Base-by-base conservation (phyloP, 2,888 invertebrate genomes). In the Drosophila prolongata region DNA sequence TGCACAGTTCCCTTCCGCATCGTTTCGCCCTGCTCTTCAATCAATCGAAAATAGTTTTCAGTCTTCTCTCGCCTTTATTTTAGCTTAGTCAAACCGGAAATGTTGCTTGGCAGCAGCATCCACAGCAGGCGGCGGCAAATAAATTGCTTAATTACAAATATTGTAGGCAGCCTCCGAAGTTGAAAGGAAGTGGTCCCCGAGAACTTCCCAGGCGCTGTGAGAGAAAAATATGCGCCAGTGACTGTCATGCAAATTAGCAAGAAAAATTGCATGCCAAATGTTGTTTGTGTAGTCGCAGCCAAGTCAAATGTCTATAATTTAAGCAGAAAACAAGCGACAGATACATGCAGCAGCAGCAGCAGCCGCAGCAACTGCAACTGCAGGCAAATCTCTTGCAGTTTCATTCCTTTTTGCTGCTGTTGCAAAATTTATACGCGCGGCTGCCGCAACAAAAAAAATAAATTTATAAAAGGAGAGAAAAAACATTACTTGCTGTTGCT, bases 281-380 rank as follows among this genome's bases (percentile, higher is more conserved):
- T 65, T 78, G 82, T 71, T 77, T 71, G 75, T 67, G 70, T 60
- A 69, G 69, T 59, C 54, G 77, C 42, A 71, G 79, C 72, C 70
- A 75, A 83, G 86, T 83, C 83, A 86, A 83, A 86, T 86, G 86
- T 83, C 86, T 83, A 83, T 83, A 83, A 83, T 83, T 83, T 83
- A 86, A 82, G 86, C 83, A 86, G 71, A 79, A 82, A 83, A 80
- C 83, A 83, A 83, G 87, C 84, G 84, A 84, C 84, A 84, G 81
- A 81, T 80, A 87, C 84, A 79, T 76, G 57, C 81, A 74, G 70
- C 78, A 44, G 55, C 53, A 27, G 46, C 60, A 52, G 47, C 62
- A 24, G 43, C 50, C 14, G 10, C 56, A 16, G 35, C 53, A 38
- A 44, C 54, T 43, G 40, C 62, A 43, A 43, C 74, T 66, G 64